A percentile compares a stretch with the other conserved stretches of the same genome.
These are phyloP conservation scores for Ceratotherium simum DNA, from an alignment of 2,113 vertebrate species.

Conservation along the genomic window DNA sequence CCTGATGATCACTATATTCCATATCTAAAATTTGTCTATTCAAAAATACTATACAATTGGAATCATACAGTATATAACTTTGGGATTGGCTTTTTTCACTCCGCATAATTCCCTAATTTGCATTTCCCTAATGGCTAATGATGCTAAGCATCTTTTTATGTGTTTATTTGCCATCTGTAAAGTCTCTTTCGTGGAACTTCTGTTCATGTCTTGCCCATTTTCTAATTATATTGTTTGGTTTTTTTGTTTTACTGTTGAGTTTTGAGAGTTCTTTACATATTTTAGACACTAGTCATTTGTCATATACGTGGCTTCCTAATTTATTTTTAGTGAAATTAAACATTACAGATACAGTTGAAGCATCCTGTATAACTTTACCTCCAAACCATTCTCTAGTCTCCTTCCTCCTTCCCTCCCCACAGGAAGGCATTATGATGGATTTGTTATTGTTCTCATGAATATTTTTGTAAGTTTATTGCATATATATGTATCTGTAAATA, in stretches of 20 bases:
- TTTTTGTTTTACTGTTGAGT: not conserved
- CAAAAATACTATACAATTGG: not conserved
- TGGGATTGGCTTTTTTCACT: not conserved
- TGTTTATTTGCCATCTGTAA: not conserved
- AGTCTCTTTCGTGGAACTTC: not conserved
- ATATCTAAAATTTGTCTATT: not conserved
- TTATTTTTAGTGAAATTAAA: constrained; percentile 7
- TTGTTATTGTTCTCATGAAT: not conserved
- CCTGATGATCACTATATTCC: not conserved
- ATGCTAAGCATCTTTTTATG: not conserved
- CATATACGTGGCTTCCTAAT: not conserved
- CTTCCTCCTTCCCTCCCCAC: not conserved
- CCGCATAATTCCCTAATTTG: not conserved
- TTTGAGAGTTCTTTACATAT: not conserved
- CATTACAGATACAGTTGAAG: not conserved
- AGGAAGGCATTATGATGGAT: not conserved
- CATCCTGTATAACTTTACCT: not conserved
- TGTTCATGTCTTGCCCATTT: not conserved
- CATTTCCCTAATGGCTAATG: not conserved
- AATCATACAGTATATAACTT: not conserved
- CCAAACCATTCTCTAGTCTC: not conserved
- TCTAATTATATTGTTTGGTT: too few relatives aligned
- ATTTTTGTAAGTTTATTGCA: not conserved
- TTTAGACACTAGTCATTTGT: not conserved
- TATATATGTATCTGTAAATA: not conserved